A percentile compares a stretch with the other conserved stretches of the same genome.
phyloP scores from a whole-genome alignment of 2,113 vertebrate species.

The Eulacestoma nigropectus region DNA sequence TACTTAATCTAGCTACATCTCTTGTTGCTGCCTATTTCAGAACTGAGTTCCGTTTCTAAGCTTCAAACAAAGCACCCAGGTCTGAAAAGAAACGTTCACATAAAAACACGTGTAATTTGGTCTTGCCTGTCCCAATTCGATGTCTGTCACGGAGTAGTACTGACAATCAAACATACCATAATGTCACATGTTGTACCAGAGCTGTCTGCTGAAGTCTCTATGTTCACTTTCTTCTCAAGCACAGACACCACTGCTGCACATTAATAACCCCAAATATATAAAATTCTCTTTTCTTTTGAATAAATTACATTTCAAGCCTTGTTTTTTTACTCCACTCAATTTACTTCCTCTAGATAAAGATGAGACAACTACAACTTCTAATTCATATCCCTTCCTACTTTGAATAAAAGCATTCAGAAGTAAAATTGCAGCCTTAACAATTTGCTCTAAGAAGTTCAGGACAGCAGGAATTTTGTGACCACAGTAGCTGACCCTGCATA shows the following conservation, averaged over 20 bases:
- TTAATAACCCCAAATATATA: not conserved
- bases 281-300: slow-evolving; percentile 2
- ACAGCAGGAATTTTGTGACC: not conserved
- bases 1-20: not conserved
- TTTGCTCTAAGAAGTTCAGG: not conserved
- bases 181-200: not conserved
- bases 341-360: not conserved
- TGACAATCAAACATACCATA: not conserved
- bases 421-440: not conserved
- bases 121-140: not conserved
- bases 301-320: not conserved
- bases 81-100: not conserved
- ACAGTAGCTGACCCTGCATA: not conserved
- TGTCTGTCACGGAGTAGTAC: not conserved
- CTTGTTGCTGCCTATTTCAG: not conserved
- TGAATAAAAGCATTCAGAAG: not conserved
- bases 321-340: not conserved
- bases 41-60: not conserved
- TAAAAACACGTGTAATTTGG: not conserved
- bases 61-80: not conserved
- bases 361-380: not conserved
- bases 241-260: not conserved
- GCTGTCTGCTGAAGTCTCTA: not conserved
- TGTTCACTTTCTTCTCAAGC: slow-evolving; percentile 8
- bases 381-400: not conserved